phyloP scores from a whole-genome alignment of 1,140 invertebrate genomes.

The Pinna nobilis region DNA sequence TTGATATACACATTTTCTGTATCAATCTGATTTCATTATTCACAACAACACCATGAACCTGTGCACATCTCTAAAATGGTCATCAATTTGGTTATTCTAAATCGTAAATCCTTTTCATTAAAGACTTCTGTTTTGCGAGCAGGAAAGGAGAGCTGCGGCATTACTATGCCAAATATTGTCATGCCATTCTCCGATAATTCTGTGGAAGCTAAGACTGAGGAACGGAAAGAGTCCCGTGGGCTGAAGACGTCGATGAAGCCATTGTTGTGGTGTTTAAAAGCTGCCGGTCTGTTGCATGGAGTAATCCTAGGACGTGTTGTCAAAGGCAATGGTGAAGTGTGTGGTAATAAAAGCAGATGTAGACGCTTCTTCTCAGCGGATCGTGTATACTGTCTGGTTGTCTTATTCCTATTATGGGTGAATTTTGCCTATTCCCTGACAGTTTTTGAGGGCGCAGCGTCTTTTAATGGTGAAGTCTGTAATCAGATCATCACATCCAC shows the following conservation, averaged over 20 bases:
- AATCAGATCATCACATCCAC: conserved; percentile 41
- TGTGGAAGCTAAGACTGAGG: no score
- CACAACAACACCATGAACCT: no score
- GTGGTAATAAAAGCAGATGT: not conserved
- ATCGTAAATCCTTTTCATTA: no score
- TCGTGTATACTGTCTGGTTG: conserved; percentile 19
- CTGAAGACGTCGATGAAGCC: conserved; percentile 8
- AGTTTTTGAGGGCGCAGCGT: conserved; percentile 15
- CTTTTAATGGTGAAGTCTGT: conserved; percentile 41
- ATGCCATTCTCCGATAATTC: no score
- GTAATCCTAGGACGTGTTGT: not conserved
- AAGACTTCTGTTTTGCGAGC: no score
- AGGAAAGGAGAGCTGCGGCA: no score
- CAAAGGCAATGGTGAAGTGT: not conserved
- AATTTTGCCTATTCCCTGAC: conserved; percentile 30
- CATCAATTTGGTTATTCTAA: no score
- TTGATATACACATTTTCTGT: no score
- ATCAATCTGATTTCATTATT: no score
- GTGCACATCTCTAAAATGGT: no score
- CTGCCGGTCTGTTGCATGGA: conserved; percentile 23
- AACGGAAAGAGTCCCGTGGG: not conserved
- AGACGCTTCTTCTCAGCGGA: not conserved
- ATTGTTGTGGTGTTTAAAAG: conserved; percentile 33
- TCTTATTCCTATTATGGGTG: conserved; percentile 32
- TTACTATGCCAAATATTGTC: no score